Conservation (phyloP, 2,113 vertebrate species). For the Coptodon rendalli region DNA sequence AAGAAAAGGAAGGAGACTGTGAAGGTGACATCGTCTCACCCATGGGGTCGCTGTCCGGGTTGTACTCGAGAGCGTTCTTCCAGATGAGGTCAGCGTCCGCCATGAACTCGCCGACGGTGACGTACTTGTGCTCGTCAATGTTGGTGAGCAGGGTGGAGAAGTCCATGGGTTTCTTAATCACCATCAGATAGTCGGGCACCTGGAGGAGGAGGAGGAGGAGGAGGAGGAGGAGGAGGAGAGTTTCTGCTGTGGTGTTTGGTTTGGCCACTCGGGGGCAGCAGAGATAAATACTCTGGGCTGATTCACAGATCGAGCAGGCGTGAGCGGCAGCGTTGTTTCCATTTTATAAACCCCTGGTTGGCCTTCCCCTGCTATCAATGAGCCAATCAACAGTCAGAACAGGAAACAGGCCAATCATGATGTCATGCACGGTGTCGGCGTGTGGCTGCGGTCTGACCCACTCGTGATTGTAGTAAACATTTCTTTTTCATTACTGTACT, state of each 20-base stretch:
- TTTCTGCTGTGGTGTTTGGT: background rate
- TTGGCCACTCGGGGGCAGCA: background rate
- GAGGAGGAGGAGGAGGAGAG: background rate
- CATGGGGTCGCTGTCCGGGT: constrained; percentile 79
- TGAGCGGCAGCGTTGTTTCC: background rate
- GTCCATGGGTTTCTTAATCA: constrained; percentile 89
- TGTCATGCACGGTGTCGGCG: background rate
- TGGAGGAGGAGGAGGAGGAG: constrained; percentile 13
- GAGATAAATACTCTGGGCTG: background rate
- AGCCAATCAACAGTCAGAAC: background rate
- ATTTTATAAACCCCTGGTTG: background rate
- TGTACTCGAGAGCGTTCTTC: constrained; percentile 87
- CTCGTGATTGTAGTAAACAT: background rate
- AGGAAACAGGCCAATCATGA: background rate
- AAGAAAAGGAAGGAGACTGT: background rate
- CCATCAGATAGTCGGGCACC: constrained; percentile 83
- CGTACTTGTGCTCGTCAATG: constrained; percentile 83
- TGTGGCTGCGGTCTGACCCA: background rate
- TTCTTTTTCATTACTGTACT: background rate
- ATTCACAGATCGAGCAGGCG: accelerated
- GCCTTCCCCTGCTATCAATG: background rate
- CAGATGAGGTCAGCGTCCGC: constrained; percentile 86
- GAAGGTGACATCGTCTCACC: constrained; percentile 50
- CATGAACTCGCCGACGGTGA: constrained; percentile 80
- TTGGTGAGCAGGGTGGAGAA: constrained; percentile 83